Base-by-base conservation (phyloP, 2,888 invertebrate genomes). In the Dicyrtoma fusca region DNA sequence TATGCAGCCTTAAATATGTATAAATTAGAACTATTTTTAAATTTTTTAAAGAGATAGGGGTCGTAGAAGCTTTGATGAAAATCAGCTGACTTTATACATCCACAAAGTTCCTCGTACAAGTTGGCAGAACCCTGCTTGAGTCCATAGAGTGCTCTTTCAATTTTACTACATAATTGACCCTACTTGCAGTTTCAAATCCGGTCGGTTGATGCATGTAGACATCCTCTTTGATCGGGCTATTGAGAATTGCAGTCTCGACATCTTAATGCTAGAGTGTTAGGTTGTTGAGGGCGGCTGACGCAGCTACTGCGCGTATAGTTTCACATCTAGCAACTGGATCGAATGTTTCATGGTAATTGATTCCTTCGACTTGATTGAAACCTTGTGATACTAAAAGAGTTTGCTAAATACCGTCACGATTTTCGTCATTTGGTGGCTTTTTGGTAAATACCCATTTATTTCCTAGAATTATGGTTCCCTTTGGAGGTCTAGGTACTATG, bases 61-160 rank as follows among this genome's bases (percentile, higher is more conserved):
- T 57, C 57, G 26, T 17, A 8, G 23, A 55, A 55, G 55, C 26
- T 10, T 1, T 51, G 14, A 8, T 14, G 26, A 57, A 51, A 1
- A 8, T 14, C 21, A 23, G 23, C 13, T 25, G n/a, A n/a, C n/a
- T n/a, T n/a, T n/a, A n/a, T n/a, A n/a, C n/a, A n/a, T n/a, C n/a
- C n/a, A n/a, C n/a, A n/a, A n/a, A n/a, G n/a, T n/a, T n/a, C n/a
- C n/a, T n/a, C n/a, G n/a, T n/a, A n/a, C n/a, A n/a, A n/a, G 13
- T 11, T 57, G n/a, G n/a, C n/a, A n/a, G 76, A 73, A 5, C 75
- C 64, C 71, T 81, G 76, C 42, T 77, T 78, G 0, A 81, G 68
- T 10, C 79, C 79, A 59, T 81, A 81, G 2, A 81, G 21, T 10
- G 70, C 64, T 26, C 69, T 10, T 62, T 21, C 4, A 80, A 61